Base-by-base conservation (phyloP, 2,888 invertebrate genomes). In the Pyrrhia umbra region DNA sequence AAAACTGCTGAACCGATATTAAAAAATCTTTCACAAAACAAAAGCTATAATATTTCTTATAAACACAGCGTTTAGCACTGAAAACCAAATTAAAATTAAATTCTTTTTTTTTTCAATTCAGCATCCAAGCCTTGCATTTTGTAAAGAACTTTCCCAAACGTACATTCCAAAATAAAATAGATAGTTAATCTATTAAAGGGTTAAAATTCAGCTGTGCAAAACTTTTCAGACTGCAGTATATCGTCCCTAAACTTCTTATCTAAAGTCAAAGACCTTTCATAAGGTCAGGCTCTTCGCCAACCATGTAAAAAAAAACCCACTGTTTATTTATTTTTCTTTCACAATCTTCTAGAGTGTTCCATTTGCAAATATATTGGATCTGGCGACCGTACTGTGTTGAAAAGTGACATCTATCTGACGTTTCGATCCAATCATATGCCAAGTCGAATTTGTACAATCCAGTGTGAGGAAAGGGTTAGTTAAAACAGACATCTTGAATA, bases 301-400 rank as follows among this genome's bases (percentile, higher is more conserved):
- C 34, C 34, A 13, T n/a, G n/a, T 5, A 5, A 34, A 9, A 8
- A 27, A 8, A 8, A 0, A 10, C 8, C 10, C 27, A 27, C n/a
- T 8, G 6, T 23, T 2, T 21, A 5, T 16, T 1, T 8, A 30
- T 15, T 39, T 18, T 37, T 27, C 10, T 40, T 18, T 18, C 8
- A 30, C 37, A 27, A 23, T 25, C 30, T 21, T 25, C 2, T 13
- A 15, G 15, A 37, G 47, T 54, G 18, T 45, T 47, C 47, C 10
- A 77, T 77, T 77, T 77, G 77, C 79, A 77, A 77, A 62, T 76
- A 77, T 68, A 77, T 77, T 79, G 79, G 60, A 42, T 76, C 23
- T 21, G 4, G 10, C 30, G 25, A 57, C 47, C 40, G 13, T 25
- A 21, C 30, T 15, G 10, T 43, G 47, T 46, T 52, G 21, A 45